Base-by-base conservation (phyloP, 2,888 invertebrate genomes). In the Salticus scenicus region DNA sequence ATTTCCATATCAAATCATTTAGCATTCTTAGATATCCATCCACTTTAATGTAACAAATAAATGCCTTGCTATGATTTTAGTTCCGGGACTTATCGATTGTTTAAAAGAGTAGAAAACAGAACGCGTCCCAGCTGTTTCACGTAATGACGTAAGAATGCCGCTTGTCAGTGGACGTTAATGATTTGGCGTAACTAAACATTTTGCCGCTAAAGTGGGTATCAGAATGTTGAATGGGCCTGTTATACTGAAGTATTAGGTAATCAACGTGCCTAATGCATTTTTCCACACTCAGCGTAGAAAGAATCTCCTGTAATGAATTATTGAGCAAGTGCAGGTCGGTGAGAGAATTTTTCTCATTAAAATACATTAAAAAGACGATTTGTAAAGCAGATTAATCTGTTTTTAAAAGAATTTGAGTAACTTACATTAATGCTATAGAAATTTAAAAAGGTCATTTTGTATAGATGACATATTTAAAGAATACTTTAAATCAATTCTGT, bases 131-230 rank as follows among this genome's bases (percentile, higher is more conserved):
- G 74, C 73, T 74, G 81, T 69, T 41, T 81, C 51, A 28, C 74
- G 41, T 69, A 81, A 81, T 74, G 81, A 74, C 67, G 74, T 51
- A 47, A 81, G 69, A 74, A 81, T 74, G 57, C 69, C 63, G 31
- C 37, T 42, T 74, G 57, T 81, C 74, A 81, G 69, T 74, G 67
- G 73, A 71, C 28, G 81, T 24, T 81, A 74, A 81, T 81, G 81
- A 74, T 69, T 67, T 69, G 27, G n/a, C 41, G 41, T 24, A 69
- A 69, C 33, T 69, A 69, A 69, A 69, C 69, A 69, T 57, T 57
- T 57, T 57, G 57, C 20, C 57, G 57, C 24, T 24, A n/a, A 57
- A 57, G 24, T 57, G 24, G 24, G 57, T 57, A 57, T 12, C 57
- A 24, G 24, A 20, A 57, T 57, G 20, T 57, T 24, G 57, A 10